These are phyloP conservation scores for Paramormyrops kingsleyae DNA, from an alignment of 2,113 vertebrate genomes.

Conservation along the genomic window DNA sequence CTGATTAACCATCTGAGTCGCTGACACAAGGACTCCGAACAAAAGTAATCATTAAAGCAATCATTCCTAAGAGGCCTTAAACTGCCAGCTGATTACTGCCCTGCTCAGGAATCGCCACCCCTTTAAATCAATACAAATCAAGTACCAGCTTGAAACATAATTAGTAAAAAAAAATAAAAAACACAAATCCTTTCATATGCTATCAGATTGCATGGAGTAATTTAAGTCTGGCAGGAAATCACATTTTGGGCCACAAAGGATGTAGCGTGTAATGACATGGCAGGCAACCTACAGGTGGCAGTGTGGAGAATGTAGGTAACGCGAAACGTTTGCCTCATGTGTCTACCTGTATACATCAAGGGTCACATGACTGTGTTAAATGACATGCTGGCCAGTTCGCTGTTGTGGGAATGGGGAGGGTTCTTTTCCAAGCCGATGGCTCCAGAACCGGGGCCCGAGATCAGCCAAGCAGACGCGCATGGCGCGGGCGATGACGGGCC, in stretches of 20 bases:
- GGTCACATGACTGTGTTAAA: not conserved
- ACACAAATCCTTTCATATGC: conserved; percentile 21
- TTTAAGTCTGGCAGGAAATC: conserved; percentile 1
- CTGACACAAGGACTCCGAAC: conserved; percentile 24
- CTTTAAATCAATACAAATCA: conserved; percentile 56
- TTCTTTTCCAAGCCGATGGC: conserved; percentile 5
- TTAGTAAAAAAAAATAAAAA: conserved; percentile 41
- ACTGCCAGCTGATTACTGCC: conserved; percentile 40
- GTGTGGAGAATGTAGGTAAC: not conserved
- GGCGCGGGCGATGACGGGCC: not conserved
- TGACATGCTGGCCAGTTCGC: not conserved
- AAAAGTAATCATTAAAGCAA: conserved; percentile 34
- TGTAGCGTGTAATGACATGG: not conserved
- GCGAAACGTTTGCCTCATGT: not conserved
- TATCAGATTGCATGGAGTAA: not conserved
- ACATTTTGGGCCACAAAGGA: not conserved
- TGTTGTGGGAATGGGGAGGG: not conserved
- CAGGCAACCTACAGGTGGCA: not conserved
- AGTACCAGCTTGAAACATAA: conserved; percentile 50
- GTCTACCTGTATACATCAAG: not conserved
- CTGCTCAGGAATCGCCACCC: conserved; percentile 34
- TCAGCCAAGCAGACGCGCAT: not conserved
- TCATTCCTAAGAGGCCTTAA: conserved; percentile 47
- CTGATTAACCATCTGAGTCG: not conserved
- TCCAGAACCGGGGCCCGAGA: not conserved